These are phyloP conservation scores for Lepisosteus osseus DNA, from an alignment of 2,113 vertebrate species.

Conservation along the genomic window DNA sequence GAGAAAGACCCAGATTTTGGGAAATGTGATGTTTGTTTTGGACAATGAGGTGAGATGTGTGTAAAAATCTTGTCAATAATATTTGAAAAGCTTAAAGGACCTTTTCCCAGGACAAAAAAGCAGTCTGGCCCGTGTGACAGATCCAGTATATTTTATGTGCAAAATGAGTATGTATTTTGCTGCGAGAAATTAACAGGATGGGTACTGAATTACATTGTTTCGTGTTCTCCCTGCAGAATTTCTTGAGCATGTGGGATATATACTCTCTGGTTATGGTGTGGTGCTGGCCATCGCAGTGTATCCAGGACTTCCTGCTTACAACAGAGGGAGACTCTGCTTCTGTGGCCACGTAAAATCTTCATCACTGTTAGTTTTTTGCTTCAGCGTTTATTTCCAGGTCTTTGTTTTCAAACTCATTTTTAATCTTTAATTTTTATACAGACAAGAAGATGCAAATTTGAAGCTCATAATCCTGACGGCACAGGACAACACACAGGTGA, in stretches of 20 bases:
- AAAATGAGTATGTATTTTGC: no score
- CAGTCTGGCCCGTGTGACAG: no score
- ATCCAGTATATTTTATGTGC: no score
- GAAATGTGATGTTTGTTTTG: constrained; percentile 80
- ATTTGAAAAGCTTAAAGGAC: no score
- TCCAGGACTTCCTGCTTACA: constrained; percentile 86
- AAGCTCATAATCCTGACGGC: constrained; percentile 81
- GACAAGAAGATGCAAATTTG: constrained; percentile 75
- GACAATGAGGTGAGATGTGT: constrained; percentile 74
- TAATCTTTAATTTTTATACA: constrained; percentile 43
- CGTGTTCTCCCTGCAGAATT: constrained; percentile 56
- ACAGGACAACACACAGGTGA: constrained; percentile 67
- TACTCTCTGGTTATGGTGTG: constrained; percentile 74
- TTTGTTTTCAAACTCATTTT: constrained; percentile 4
- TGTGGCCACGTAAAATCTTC: constrained; percentile 55
- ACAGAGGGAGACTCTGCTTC: constrained; percentile 78
- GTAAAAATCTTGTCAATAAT: no score
- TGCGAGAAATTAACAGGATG: no score
- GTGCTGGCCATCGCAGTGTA: constrained; percentile 71
- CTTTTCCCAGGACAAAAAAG: no score
- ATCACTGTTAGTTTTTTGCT: background rate
- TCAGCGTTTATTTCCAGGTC: background rate
- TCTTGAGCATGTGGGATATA: constrained; percentile 83
- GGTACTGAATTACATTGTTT: background rate
- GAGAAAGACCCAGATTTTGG: constrained; percentile 78